Conservation (phyloP, 1,140 invertebrate species). For the Plodia interpunctella region DNA sequence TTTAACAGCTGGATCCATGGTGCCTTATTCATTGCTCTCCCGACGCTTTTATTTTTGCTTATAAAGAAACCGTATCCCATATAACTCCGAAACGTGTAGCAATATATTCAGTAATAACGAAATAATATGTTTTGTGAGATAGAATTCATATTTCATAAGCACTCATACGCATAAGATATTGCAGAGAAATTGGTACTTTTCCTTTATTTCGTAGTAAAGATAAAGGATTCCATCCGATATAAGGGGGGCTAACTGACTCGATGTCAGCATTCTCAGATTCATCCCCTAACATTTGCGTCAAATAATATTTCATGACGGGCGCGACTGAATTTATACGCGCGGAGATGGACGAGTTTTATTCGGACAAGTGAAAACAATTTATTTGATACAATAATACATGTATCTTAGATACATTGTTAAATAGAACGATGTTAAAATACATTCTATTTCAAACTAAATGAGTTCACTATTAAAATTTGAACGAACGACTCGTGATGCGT, state of each 20-base stretch:
- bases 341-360: conserved; percentile 43
- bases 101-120: conserved; percentile 65
- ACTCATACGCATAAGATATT: conserved; percentile 65
- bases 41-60: conserved; percentile 36
- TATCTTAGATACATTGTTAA: conserved; percentile 10
- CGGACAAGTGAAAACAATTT: conserved; percentile 38
- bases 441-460: background rate
- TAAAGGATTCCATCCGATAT: conserved; percentile 49
- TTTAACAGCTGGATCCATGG: conserved; percentile 19
- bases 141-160: conserved; percentile 73
- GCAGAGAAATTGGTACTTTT: conserved; percentile 55
- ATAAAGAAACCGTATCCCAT: conserved; percentile 38
- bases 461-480: background rate
- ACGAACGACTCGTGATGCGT: background rate
- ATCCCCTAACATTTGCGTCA: conserved; percentile 53
- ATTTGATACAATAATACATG: conserved; percentile 14
- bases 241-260: conserved; percentile 37
- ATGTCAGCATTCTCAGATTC: conserved; percentile 51
- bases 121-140: conserved; percentile 71
- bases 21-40: conserved; percentile 18
- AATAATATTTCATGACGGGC: conserved; percentile 49
- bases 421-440: background rate
- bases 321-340: conserved; percentile 50
- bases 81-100: conserved; percentile 45
- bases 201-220: conserved; percentile 65